Percentiles rank a stretch among this genome's conserved stretches.
phyloP scores from a whole-genome alignment of 2,113 vertebrate genomes.

The Rana temporaria region DNA sequence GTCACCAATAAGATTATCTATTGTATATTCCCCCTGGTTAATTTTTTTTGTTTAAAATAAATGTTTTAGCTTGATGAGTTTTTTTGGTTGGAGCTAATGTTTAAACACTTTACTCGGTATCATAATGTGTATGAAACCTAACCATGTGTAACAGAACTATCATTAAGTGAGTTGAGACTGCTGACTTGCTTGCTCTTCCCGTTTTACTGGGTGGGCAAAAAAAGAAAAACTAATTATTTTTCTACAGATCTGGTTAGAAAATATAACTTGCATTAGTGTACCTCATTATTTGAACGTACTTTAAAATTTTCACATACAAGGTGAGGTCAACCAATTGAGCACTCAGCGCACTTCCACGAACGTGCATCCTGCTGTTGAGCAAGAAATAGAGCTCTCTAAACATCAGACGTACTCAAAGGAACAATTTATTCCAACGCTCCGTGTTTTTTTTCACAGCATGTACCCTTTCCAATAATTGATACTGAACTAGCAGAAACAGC shows the following conservation, averaged over 20 bases:
- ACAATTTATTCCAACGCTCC: slow-evolving; percentile 65
- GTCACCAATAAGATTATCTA: no score
- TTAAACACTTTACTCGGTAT: no score
- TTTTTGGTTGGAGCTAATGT: no score
- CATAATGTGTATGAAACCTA: no score
- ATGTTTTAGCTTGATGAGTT: no score
- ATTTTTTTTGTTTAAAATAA: no score
- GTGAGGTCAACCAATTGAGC: slow-evolving; percentile 26
- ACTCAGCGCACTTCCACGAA: neutral
- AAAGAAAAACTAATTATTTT: slow-evolving; percentile 7
- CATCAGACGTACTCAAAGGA: slow-evolving; percentile 56
- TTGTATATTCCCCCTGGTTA: no score
- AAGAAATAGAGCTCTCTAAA: slow-evolving; percentile 53
- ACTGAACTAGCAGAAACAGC: slow-evolving; percentile 57
- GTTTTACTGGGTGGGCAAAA: no score
- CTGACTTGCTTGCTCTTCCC: no score
- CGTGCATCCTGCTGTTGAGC: slow-evolving; percentile 33
- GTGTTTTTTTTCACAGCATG: slow-evolving; percentile 59
- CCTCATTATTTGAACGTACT: slow-evolving; percentile 16
- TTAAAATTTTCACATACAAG: slow-evolving; percentile 31
- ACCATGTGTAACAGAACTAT: no score
- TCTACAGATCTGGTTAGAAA: slow-evolving; percentile 6
- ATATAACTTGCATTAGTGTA: slow-evolving; percentile 11
- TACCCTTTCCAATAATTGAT: slow-evolving; percentile 61
- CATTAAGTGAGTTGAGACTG: no score